Evolutionary conservation across 2,797 vertebrate genomes (phyloP).

Genomic region (Todus mexicanus): DNA sequence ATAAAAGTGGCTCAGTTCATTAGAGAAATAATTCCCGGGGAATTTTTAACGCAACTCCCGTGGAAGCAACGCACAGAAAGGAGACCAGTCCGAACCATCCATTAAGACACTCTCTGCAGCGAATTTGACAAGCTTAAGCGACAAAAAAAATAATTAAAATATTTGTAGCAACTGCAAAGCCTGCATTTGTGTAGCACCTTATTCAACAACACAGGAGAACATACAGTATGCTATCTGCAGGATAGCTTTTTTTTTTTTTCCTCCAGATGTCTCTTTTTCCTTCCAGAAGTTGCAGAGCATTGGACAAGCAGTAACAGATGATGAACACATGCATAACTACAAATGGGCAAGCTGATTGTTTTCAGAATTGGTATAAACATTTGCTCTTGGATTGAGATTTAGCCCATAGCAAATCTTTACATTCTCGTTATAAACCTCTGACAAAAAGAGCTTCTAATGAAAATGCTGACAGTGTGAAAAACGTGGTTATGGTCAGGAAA

Average conservation of each 20-base stretch:
- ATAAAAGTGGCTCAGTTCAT: conserved; percentile 17
- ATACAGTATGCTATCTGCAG: conserved; percentile 72
- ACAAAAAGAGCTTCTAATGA: conserved; percentile 79
- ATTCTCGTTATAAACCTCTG: conserved; percentile 79
- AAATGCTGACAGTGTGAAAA: conserved; percentile 82
- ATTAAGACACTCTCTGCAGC: background rate
- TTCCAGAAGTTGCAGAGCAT: conserved; percentile 82
- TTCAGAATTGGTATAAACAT: conserved; percentile 84
- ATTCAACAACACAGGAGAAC: conserved; percentile 66
- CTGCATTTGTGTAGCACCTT: conserved; percentile 64
- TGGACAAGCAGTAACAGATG: conserved; percentile 85
- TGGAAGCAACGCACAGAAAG: background rate
- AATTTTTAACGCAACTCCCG: background rate
- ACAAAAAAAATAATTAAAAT: background rate
- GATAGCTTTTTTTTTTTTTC: conserved; percentile 63
- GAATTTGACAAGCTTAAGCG: background rate
- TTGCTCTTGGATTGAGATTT: conserved; percentile 84
- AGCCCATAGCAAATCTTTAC: conserved; percentile 84
- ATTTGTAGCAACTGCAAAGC: conserved; percentile 35
- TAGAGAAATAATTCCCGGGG: conserved; percentile 36
- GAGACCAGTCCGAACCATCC: background rate
- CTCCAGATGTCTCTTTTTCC: conserved; percentile 83
- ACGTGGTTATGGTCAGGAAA: conserved; percentile 79
- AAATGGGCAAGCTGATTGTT: conserved; percentile 84
- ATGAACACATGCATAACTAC: conserved; percentile 84